Evolutionary conservation across 2,888 invertebrate species (phyloP).

Genomic region (Dicycla oo): DNA sequence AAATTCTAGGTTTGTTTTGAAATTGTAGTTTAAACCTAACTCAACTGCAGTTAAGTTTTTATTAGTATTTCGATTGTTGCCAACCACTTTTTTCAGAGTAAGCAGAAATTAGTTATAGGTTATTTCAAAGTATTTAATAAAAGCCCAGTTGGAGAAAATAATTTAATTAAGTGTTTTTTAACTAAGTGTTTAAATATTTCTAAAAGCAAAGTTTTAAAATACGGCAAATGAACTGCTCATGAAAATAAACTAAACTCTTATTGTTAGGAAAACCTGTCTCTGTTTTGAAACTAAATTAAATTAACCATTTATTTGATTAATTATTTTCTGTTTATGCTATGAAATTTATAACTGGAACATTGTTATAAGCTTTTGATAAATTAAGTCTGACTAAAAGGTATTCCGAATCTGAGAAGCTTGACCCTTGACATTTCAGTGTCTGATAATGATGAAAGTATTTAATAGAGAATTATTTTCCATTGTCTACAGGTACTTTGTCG

Average conservation of each 20-base stretch:
- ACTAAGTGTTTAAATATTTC: not conserved
- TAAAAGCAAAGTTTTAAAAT: constrained; percentile 23
- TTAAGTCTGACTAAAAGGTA: constrained; percentile 32
- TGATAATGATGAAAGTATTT: constrained; percentile 52
- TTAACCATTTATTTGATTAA: constrained; percentile 33
- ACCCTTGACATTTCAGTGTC: constrained; percentile 52
- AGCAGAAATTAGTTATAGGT: not conserved
- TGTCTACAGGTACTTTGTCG: constrained; percentile 96
- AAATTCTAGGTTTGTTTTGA: constrained; percentile 21
- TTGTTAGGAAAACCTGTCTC: constrained; percentile 10
- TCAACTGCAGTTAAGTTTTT: constrained; percentile 3
- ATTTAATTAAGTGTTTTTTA: too few relatives aligned
- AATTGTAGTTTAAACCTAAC: constrained; percentile 29
- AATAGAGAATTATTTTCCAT: constrained; percentile 64
- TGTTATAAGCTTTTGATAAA: constrained; percentile 31
- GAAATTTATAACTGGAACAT: constrained; percentile 36
- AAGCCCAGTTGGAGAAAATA: not conserved
- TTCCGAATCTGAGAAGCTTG: constrained; percentile 44
- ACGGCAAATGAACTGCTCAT: not conserved
- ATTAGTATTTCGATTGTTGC: not conserved
- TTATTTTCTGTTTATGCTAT: constrained; percentile 30
- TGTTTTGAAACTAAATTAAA: constrained; percentile 30
- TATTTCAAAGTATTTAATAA: not conserved
- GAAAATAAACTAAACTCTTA: constrained; percentile 2
- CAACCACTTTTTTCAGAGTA: not conserved